Evolutionary conservation across 2,797 vertebrate species (phyloP).

Genomic region (Tiaroga cobitis): DNA sequence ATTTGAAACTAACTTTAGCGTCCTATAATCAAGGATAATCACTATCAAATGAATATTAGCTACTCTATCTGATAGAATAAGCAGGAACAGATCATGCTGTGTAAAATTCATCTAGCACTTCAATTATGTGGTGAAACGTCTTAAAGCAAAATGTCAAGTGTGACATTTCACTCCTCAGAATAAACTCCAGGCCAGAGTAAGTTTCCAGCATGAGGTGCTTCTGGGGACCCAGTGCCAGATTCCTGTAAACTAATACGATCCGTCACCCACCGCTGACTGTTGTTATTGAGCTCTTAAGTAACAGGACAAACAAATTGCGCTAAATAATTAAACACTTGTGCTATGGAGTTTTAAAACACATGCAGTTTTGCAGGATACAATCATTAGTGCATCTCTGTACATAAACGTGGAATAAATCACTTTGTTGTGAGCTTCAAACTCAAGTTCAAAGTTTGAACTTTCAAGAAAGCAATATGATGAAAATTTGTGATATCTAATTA

Average conservation of each 20-base stretch:
- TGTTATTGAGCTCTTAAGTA: constrained; percentile 55
- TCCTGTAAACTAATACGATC: constrained; percentile 48
- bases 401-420: constrained; percentile 28
- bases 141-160: constrained; percentile 46
- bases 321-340: constrained; percentile 44
- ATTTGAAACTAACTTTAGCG: background rate
- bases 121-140: constrained; percentile 49
- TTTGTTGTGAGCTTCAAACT: constrained; percentile 54
- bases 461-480: background rate
- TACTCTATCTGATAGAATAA: background rate
- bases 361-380: background rate
- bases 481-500: background rate
- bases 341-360: constrained; percentile 11
- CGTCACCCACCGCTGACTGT: constrained; percentile 46
- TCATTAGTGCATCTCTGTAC: background rate
- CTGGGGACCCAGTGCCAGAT: constrained; percentile 44
- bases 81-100: background rate
- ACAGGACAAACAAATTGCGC: constrained; percentile 42
- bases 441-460: background rate
- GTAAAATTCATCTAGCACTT: constrained; percentile 4
- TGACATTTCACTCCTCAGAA: constrained; percentile 47
- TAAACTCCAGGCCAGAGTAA: constrained; percentile 43
- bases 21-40: background rate
- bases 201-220: constrained; percentile 43
- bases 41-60: background rate